A percentile compares a stretch with the other conserved stretches of the same genome.
Evolutionary conservation across 1,140 invertebrate genomes (phyloP).

Genomic region (Drosophila kepulauana): DNA sequence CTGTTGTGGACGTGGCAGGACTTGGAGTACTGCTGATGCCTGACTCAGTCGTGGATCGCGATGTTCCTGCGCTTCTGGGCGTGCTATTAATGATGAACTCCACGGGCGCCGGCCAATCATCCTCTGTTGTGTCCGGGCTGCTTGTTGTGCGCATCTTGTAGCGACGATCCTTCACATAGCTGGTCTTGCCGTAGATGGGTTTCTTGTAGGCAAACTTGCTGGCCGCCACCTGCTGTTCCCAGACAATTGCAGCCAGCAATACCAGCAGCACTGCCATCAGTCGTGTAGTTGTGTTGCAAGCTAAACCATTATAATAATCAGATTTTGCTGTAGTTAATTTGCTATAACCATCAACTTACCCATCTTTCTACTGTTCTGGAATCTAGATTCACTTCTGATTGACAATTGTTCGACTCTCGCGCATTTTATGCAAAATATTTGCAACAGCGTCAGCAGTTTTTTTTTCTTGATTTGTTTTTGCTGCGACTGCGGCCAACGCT

Average conservation of each 20-base stretch:
- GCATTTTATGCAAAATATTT: constrained; percentile 41
- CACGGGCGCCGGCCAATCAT: constrained; percentile 43
- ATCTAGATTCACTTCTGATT: constrained; percentile 17
- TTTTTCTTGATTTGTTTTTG: background rate
- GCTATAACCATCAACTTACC: constrained; percentile 8
- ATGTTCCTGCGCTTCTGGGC: constrained; percentile 1
- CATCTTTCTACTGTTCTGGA: constrained; percentile 21
- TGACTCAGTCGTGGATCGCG: background rate
- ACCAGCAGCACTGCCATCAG: constrained; percentile 24
- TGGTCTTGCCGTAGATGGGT: constrained; percentile 56
- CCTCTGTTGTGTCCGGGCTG: constrained; percentile 29
- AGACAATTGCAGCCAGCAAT: constrained; percentile 20
- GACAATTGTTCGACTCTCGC: background rate
- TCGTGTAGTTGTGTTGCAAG: constrained; percentile 13
- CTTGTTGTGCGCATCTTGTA: constrained; percentile 22
- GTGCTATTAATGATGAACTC: constrained; percentile 59
- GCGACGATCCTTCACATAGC: constrained; percentile 63
- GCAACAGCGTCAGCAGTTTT: constrained; percentile 38
- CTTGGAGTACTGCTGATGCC: background rate
- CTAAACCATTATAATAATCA: background rate
- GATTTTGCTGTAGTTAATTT: background rate
- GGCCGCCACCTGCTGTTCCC: constrained; percentile 44
- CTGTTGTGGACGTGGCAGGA: background rate
- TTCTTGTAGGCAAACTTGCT: constrained; percentile 79
- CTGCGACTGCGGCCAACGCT: constrained; percentile 14